phyloP scores from a whole-genome alignment of 1,140 invertebrate species.

The Brachystomella parvula region DNA sequence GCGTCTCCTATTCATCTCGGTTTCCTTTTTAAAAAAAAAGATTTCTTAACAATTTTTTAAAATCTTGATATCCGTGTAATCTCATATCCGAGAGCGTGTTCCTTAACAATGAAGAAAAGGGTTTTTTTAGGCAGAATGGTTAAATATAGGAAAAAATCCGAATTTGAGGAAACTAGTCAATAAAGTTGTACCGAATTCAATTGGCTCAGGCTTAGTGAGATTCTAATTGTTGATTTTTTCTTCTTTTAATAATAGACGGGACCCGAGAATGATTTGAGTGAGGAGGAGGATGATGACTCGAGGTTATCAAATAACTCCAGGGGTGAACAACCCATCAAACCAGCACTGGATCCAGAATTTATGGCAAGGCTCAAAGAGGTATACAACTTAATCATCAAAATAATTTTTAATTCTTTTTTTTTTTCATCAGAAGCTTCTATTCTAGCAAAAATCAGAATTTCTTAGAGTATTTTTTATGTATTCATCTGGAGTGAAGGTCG shows the following conservation, averaged over 20 bases:
- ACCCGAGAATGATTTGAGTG: slow-evolving; percentile 34
- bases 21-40: background rate
- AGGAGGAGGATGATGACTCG: slow-evolving; percentile 38
- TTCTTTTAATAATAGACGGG: slow-evolving; percentile 36
- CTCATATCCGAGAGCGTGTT: background rate
- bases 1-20: slow-evolving; percentile 28
- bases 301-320: slow-evolving; percentile 36
- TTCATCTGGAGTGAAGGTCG: background rate
- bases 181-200: too few species aligned
- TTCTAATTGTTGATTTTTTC: too few species aligned
- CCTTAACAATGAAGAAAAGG: background rate
- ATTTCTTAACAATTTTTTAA: slow-evolving; percentile 2
- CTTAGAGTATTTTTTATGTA: background rate
- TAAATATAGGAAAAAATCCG: background rate
- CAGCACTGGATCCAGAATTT: slow-evolving; percentile 37
- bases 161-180: too few species aligned
- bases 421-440: too few species aligned
- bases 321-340: slow-evolving; percentile 34
- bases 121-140: background rate
- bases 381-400: background rate
- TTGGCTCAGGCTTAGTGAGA: too few species aligned
- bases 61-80: background rate
- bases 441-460: too few species aligned
- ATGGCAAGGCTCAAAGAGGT: slow-evolving; percentile 37
- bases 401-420: slow-evolving; percentile 8